A percentile compares a stretch with the other conserved stretches of the same genome.
Conservation (phyloP, 2,797 vertebrate species). For the Avahi laniger region DNA sequence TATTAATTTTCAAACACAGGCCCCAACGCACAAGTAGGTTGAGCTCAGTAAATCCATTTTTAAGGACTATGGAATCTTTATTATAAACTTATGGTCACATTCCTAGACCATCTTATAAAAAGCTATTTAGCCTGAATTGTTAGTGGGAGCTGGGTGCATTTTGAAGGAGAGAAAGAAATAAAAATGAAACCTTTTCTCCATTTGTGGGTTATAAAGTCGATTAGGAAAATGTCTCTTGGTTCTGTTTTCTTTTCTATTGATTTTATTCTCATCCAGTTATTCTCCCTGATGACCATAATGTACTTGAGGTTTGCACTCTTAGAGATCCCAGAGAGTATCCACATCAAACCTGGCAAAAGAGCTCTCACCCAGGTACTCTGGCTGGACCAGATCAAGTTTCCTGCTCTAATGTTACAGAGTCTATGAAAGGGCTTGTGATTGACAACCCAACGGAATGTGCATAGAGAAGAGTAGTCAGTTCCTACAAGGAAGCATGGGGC, state of each 20-base stretch:
- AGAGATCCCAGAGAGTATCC: background rate
- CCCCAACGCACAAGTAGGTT: background rate
- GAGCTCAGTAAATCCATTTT: background rate
- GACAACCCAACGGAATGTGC: background rate
- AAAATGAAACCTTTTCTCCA: background rate
- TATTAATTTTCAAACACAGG: background rate
- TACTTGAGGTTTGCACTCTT: background rate
- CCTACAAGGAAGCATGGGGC: background rate
- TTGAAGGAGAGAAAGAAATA: background rate
- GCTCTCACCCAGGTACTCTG: background rate
- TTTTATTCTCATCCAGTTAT: slow-evolving; percentile 11
- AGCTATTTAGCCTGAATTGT: background rate
- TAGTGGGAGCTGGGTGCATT: background rate
- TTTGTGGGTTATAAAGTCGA: background rate
- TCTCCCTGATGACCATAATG: background rate
- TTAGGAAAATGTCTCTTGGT: background rate
- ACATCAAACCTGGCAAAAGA: background rate
- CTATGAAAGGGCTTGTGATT: background rate
- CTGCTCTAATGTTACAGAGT: too few relatives aligned
- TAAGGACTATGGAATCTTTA: background rate
- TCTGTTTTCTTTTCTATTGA: background rate
- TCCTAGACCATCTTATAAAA: background rate
- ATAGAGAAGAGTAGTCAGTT: background rate
- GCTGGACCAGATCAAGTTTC: background rate
- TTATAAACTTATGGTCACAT: background rate